Evolutionary conservation across 64 coral and sea anemone species (phyloP), one percentile per base, ranked within the genome.

Genomic region (Stichodactyla helianthus): DNA sequence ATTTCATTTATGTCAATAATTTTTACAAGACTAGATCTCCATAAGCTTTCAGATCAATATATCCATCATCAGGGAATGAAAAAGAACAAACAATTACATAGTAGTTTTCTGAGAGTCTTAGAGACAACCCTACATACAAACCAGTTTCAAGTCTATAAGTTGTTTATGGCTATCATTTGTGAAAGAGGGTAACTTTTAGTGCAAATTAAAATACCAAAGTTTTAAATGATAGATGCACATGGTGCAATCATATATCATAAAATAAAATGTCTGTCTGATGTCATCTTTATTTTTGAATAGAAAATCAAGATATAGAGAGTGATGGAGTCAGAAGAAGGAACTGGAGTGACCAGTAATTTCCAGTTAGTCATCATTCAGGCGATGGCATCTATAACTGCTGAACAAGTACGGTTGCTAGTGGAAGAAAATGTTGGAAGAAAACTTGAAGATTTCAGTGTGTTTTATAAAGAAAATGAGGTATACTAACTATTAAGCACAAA

Each of bases 361-460:
- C 83, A 84, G 56, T 54, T 84, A 25, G 59, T 84, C 8, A 63
- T 84, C 53, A 63, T 84, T 84, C 83, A 84, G 18, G 61, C 59
- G 0, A 84, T 63, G 59, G 83, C 83, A 2, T 54, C 83, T 2
- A 10, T 58, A 18, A 60, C 10, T 84, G 59, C 55, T 44, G 51
- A 84, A 7, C 83, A 84, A 60, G 27, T 84, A 18, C 25, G 54
- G 8, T 51, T 60, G 19, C 54, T 84, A 27, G 83, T 84, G 2
- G 83, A 84, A 54, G 83, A 84, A 84, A 84, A 84, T 62, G 59
- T 84, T 10, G 83, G 83, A 6, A 7, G 59, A 84, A 84, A 84
- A 31, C 59, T 84, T 18, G 83, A 84, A 20, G 59, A 84, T 60
- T 58, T 84, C 17, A 25, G 16, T 16, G 4, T 84, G 8, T 84